Evolutionary conservation across 2,113 vertebrate species (phyloP), one percentile per base, ranked within the genome.

Genomic region (Brachirus orientalis): DNA sequence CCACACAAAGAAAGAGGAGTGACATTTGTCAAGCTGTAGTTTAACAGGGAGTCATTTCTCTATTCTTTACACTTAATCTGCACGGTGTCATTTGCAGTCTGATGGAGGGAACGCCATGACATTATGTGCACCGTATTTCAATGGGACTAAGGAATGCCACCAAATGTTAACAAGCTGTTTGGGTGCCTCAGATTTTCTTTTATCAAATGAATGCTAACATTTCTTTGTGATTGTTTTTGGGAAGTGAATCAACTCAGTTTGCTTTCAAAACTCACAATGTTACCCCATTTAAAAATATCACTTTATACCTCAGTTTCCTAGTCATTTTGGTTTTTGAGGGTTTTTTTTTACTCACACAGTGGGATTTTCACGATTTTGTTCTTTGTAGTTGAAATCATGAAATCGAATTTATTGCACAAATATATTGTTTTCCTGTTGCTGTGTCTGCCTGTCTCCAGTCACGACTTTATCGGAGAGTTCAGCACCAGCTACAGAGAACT

Each of bases 401-500:
- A 75, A 22, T 16, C 1, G n/a, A 43, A 17, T 38, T 0, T 41
- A 11, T 18, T 40, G 5, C 17, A 19, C 22, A 9, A 3, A n/a
- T 37, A 1, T 28, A 28, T 33, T 16, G 1, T 28, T 13, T 47
- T 59, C 3, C 14, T 35, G 47, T 12, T 35, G 46, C 10, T 63
- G 18, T 28, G 0, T 36, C 2, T 52, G 14, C 0, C 20, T 35
- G 36, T 57, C 17, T 68, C 8, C 45, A 99, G 97, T 79, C 97
- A 99, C 63, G 97, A 99, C 91, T 98, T 97, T 78, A 99, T 99
- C 0, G 97, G 97, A 43, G 96, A 99, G 89, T 99, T 98, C 91
- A 97, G 95, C 87, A 99, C 97, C 80, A 98, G 96, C 90, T 99
- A 98, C 88, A 95, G 96, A 75, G 97, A 99, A 77, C 67, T 99